Evolutionary conservation across 2,113 vertebrate genomes (phyloP), one percentile per base, ranked within the genome.

Genomic region (Cnemophilus loriae): DNA sequence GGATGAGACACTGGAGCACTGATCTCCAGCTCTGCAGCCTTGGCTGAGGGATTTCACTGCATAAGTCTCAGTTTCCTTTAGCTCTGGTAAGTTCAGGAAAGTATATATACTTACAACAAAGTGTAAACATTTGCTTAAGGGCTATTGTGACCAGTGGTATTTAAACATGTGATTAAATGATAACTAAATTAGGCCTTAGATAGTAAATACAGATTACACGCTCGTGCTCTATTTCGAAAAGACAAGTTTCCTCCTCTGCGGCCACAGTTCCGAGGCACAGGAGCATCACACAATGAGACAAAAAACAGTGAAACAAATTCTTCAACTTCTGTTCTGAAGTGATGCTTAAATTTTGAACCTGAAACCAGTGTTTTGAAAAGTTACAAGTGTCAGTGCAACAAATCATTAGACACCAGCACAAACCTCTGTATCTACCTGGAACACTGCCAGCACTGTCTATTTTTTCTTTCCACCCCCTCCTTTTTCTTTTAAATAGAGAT

Each of bases 401-500:
- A 26, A 71, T 23, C 23, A 20, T 42, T 46, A 19, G 44, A 35
- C 11, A 73, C 16, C 49, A 80, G 41, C 22, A 77, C 16, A 60
- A 76, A 65, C 7, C 13, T 46, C 69, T 53, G 1, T 20, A 46
- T 10, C 26, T 60, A 23, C 14, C 24, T 24, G 14, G 37, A 33
- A 84, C 19, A 20, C 7, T 39, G 24, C 18, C 39, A 46, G 14
- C 7, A 19, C 1, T 5, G 17, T 37, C 35, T 13, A 2, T 47
- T 27, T 32, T 50, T 18, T 24, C 0, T 3, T 12, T 46, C 41
- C 7, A n/a, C 11, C 3, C 11, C 12, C 14, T 35, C 8, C 3
- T 44, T 59, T 33, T 46, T 5, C 13, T 41, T 33, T 56, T 30
- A 42, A 37, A 74, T 4, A 3, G 20, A 50, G 19, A 26, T 53